phyloP scores from a whole-genome alignment of 1,140 invertebrate genomes.

The Drosophila albomicans region DNA sequence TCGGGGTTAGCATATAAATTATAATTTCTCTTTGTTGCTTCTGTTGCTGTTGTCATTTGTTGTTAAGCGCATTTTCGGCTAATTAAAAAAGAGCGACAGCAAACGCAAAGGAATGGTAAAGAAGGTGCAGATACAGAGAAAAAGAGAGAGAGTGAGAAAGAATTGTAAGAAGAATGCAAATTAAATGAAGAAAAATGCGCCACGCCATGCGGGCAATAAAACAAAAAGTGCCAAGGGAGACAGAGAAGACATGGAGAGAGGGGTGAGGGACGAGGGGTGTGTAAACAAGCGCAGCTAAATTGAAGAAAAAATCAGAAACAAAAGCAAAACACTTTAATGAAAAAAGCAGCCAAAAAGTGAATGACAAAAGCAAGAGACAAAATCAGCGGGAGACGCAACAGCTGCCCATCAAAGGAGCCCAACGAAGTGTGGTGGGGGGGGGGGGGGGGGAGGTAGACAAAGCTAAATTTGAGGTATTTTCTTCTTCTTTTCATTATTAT shows the following conservation, averaged over 20 bases:
- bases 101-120: conserved; percentile 5
- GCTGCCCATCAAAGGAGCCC: neutral
- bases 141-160: conserved; percentile 17
- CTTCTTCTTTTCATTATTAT: conserved; percentile 2
- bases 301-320: conserved; percentile 45
- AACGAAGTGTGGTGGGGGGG: no score
- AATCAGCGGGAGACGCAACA: neutral
- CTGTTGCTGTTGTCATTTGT: conserved; percentile 59
- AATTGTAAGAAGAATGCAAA: conserved; percentile 66
- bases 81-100: conserved; percentile 76
- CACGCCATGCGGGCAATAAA: conserved; percentile 48
- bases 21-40: conserved; percentile 42
- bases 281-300: conserved; percentile 60
- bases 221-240: conserved; percentile 19
- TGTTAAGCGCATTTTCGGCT: conserved; percentile 78
- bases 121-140: neutral
- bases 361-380: conserved; percentile 42
- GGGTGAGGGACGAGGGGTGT: neutral
- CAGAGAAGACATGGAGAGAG: neutral
- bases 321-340: conserved; percentile 40
- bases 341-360: conserved; percentile 42
- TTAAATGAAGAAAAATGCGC: conserved; percentile 75
- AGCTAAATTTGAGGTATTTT: conserved; percentile 30
- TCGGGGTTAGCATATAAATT: conserved; percentile 44
- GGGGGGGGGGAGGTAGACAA: neutral